phyloP scores from a whole-genome alignment of 1,140 invertebrate species.

The Mya arenaria region DNA sequence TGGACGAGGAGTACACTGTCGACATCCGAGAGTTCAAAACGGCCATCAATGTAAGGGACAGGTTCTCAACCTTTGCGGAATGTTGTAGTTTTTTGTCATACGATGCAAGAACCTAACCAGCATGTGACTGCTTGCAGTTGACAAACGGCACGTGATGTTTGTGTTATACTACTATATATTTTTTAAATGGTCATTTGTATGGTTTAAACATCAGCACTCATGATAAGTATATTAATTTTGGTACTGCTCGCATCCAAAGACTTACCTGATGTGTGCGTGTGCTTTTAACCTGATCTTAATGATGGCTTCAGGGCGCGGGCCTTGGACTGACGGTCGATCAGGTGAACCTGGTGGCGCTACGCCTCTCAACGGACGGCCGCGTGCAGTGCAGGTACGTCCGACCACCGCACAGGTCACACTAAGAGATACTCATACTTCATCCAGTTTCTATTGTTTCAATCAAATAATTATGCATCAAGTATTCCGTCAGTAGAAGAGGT shows the following conservation, averaged over 20 bases:
- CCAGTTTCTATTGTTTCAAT: neutral
- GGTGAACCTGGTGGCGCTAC: conserved; percentile 35
- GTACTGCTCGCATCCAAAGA: neutral
- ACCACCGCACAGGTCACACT: no score
- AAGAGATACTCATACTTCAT: neutral
- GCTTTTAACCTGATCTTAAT: no score
- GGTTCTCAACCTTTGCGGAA: neutral
- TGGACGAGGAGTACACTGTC: conserved; percentile 42
- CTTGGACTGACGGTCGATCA: conserved; percentile 33
- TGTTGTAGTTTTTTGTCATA: no score
- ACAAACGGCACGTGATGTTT: neutral
- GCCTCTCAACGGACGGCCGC: conserved; percentile 21
- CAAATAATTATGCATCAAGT: no score
- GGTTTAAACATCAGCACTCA: neutral
- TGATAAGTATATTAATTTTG: neutral
- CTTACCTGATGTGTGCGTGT: neutral
- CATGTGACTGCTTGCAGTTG: no score
- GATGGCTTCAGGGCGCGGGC: conserved; percentile 2
- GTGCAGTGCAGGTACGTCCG: conserved; percentile 44
- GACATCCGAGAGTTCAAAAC: conserved; percentile 60
- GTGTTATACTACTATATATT: neutral
- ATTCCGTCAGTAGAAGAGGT: neutral
- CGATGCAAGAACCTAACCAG: no score
- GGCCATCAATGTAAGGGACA: conserved; percentile 55
- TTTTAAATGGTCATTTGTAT: neutral